Percentiles rank a stretch among this genome's conserved stretches.
These are phyloP conservation scores for Protula sp. DNA, from an alignment of 2,888 invertebrate species.

Conservation along the genomic window DNA sequence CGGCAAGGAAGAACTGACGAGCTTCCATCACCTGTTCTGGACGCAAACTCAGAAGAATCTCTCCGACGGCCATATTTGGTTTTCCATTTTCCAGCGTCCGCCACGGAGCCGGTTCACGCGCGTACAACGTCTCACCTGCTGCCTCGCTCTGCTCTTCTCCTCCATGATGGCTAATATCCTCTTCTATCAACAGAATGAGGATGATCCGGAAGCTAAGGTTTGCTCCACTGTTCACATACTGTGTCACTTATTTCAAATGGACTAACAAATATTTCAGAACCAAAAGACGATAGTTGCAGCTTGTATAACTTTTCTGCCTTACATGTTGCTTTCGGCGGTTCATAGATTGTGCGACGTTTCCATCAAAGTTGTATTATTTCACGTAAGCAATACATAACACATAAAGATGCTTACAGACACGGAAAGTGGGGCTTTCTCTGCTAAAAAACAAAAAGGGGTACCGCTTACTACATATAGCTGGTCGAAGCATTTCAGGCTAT, in stretches of 20 bases:
- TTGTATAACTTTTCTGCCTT: no score
- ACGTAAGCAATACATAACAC: no score
- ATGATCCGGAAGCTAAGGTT: neutral
- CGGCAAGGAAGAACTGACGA: constrained; percentile 23
- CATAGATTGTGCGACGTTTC: no score
- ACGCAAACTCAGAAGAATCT: constrained; percentile 24
- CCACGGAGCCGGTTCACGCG: constrained; percentile 31
- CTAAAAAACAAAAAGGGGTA: no score
- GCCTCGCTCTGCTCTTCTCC: constrained; percentile 47
- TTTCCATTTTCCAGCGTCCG: constrained; percentile 29
- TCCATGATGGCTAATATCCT: constrained; percentile 52
- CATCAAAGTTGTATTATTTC: no score
- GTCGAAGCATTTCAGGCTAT: no score
- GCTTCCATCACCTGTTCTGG: constrained; percentile 29
- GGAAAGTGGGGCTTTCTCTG: no score
- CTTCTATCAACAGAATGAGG: constrained; percentile 25
- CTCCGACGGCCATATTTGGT: constrained; percentile 29
- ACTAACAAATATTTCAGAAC: no score
- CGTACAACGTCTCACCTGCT: constrained; percentile 41
- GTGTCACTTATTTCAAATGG: neutral
- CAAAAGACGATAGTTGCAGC: no score
- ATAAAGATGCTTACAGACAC: no score
- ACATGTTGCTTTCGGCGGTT: no score
- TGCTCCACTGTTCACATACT: neutral
- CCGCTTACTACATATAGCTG: no score